A percentile compares a stretch with the other conserved stretches of the same genome.
Conservation (phyloP, 2,888 invertebrate species). For the Zhuqinia jingwanae region DNA sequence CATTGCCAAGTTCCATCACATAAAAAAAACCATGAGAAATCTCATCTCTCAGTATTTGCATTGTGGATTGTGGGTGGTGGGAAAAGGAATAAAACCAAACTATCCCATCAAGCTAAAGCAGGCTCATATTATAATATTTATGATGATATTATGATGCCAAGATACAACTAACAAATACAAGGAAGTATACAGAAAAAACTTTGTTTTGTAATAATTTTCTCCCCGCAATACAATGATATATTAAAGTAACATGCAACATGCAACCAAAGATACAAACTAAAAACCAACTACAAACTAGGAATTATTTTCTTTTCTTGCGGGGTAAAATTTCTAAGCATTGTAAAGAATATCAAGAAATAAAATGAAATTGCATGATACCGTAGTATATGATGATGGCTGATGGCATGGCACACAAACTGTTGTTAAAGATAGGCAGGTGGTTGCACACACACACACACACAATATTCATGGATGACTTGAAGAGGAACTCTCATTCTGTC, state of each 20-base stretch:
- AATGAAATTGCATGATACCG: neutral
- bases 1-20: neutral
- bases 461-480: conserved; percentile 72
- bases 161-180: too few relatives aligned
- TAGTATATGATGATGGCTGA: neutral
- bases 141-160: too few relatives aligned
- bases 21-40: neutral
- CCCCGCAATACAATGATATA: neutral
- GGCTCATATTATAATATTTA: too few relatives aligned
- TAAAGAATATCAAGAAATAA: neutral
- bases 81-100: neutral
- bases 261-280: neutral
- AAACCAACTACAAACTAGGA: neutral
- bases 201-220: too few relatives aligned
- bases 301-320: neutral
- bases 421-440: conserved; percentile 58
- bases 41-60: neutral
- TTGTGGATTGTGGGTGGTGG: neutral
- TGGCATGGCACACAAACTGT: neutral
- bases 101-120: too few relatives aligned
- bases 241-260: neutral
- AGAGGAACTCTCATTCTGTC: conserved; percentile 68
- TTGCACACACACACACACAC: too few relatives aligned
- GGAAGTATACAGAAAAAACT: too few relatives aligned
- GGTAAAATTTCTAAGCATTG: neutral